Conservation (phyloP, 2,797 vertebrate genomes). For the Gorsachius magnificus region DNA sequence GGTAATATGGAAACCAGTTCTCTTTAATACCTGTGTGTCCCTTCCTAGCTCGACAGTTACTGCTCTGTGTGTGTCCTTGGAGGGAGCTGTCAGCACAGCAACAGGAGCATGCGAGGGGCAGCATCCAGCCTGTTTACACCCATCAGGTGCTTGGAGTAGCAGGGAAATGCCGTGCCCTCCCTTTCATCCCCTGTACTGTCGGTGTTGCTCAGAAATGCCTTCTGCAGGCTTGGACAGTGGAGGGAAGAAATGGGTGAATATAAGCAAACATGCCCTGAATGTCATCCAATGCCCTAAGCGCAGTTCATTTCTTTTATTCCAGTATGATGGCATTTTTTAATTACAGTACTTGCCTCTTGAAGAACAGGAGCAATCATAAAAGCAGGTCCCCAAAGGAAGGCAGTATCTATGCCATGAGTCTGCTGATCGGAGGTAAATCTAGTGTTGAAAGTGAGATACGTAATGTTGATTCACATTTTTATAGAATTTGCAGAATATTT, state of each 20-base stretch:
- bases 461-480: not conserved
- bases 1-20: not conserved
- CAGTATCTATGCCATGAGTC: slow-evolving; percentile 59
- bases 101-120: not conserved
- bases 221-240: not conserved
- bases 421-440: slow-evolving; percentile 62
- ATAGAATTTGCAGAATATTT: not conserved
- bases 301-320: not conserved
- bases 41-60: not conserved
- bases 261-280: not conserved
- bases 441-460: not conserved
- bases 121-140: not conserved
- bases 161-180: not conserved
- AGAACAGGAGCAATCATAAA: slow-evolving; percentile 65
- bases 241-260: not conserved
- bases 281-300: not conserved
- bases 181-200: not conserved
- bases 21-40: not conserved
- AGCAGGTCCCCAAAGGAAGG: slow-evolving; percentile 68
- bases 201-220: not conserved
- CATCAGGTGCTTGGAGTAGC: not conserved
- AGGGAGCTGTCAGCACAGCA: not conserved
- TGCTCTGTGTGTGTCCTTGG: not conserved
- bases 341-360: slow-evolving; percentile 52
- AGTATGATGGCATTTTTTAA: slow-evolving; percentile 14